Percentiles rank a stretch among this genome's conserved stretches.
These are phyloP conservation scores for Chaetodon auriga DNA, from an alignment of 2,113 vertebrate species.

Conservation along the genomic window DNA sequence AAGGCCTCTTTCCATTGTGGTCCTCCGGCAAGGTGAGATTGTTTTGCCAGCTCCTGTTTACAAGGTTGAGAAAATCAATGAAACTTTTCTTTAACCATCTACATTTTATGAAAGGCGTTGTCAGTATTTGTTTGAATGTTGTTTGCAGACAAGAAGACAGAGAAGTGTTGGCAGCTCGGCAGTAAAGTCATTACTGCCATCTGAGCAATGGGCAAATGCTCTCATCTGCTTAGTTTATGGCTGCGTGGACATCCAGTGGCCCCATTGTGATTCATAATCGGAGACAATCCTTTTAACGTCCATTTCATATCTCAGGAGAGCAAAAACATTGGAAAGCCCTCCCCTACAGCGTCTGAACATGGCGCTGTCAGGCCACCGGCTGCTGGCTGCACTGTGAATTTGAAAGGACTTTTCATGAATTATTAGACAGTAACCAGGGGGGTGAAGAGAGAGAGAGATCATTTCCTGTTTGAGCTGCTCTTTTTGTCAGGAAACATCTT, in stretches of 20 bases:
- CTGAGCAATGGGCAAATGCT: not conserved
- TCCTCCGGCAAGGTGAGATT: not conserved
- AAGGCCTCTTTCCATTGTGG: not conserved
- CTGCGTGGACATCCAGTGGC: not conserved
- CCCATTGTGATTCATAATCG: slow-evolving; percentile 21
- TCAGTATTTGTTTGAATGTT: not conserved
- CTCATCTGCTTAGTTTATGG: slow-evolving; percentile 51
- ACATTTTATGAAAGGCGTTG: not conserved
- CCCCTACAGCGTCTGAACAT: not conserved
- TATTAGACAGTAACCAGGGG: slow-evolving; percentile 28
- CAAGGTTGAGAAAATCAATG: not conserved
- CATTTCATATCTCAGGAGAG: slow-evolving; percentile 15
- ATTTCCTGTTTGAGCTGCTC: slow-evolving; percentile 9
- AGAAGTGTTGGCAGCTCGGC: not conserved
- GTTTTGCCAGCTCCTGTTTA: not conserved
- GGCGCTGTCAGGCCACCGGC: not conserved
- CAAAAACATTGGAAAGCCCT: not conserved
- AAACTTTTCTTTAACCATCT: not conserved
- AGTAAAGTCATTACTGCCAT: slow-evolving; percentile 29
- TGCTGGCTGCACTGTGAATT: not conserved
- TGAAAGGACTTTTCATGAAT: slow-evolving; percentile 19
- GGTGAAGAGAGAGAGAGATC: not conserved
- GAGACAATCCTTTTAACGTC: slow-evolving; percentile 39
- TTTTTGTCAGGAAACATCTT: slow-evolving; percentile 6
- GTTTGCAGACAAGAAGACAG: not conserved